phyloP scores from a whole-genome alignment of 2,113 vertebrate genomes.

The Mobula birostris region DNA sequence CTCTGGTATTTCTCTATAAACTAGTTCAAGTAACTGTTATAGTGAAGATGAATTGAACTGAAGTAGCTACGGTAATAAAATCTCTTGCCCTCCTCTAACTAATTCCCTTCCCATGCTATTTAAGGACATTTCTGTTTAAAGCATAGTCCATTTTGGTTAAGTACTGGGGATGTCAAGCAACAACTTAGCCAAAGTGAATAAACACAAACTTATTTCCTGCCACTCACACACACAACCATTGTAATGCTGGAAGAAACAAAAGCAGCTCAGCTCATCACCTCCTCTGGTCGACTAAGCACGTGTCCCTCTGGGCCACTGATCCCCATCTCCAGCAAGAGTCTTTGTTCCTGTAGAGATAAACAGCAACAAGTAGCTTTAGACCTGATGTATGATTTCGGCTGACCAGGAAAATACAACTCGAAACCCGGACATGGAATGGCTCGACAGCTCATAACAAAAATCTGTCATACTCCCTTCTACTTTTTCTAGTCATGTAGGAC shows the following conservation, averaged over 20 bases:
- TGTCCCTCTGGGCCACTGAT: constrained; percentile 92
- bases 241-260: neutral
- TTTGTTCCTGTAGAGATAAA: constrained; percentile 68
- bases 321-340: constrained; percentile 86
- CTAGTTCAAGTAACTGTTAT: neutral
- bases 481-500: neutral
- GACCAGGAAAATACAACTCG: neutral
- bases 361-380: neutral
- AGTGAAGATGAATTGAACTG: neutral
- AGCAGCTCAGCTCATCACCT: constrained; percentile 60
- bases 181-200: neutral
- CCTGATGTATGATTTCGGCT: neutral
- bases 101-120: neutral
- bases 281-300: constrained; percentile 87
- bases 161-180: neutral
- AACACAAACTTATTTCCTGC: neutral
- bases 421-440: neutral
- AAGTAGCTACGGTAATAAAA: neutral
- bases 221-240: constrained; percentile 37
- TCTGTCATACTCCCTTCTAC: no score
- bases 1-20: neutral
- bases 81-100: neutral
- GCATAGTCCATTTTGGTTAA: neutral
- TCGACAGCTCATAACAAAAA: no score
- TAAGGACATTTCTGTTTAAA: neutral